Base-by-base conservation (phyloP, 1,140 invertebrate species). In the Archegozetes longisetosus region DNA sequence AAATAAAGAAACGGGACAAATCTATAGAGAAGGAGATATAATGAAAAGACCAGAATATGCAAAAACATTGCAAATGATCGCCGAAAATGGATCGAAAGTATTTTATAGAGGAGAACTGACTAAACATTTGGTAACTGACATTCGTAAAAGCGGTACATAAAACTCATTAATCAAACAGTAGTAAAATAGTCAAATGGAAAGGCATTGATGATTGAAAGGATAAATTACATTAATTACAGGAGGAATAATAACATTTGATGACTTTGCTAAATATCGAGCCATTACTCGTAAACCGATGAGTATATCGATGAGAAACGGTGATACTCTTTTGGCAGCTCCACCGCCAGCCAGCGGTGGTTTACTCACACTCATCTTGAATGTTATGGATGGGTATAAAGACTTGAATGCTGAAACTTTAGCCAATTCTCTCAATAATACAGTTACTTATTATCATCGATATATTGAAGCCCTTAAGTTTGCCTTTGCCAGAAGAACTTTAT, bases 381-480 rank as follows among this genome's bases (percentile, higher is more conserved):
- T 94, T 52, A 73, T 97, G 25, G 81, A 86, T 47, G 28, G n/a
- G 4, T 4, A 3, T 3, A 14, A 20, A n/a, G 3, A 52, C 2
- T 24, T 17, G 9, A 6, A 29, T 20, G 6, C 17, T 12, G 26
- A 32, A 22, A 22, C 29, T 13, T 64, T 67, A 24, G 57, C 65
- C 28, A 13, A 47, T 47, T 47, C 46, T 13, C 13, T 13, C 13
- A 47, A 47, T 47, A 47, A 13, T n/a, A 60, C 66, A 1, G 62
- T 83, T 2, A 70, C 78, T 0, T 88, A 85, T 0, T 84, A 86
- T 70, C 90, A 95, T 68, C 79, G 86, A 60, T 84, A 95, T 26
- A 76, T 84, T n/a, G 93, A 98, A 72, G 80, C 89, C 0, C 84
- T 90, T 64, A 98, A 98, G 71, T 89, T 86, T 71, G 87, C 86